phyloP scores from a whole-genome alignment of 2,888 invertebrate genomes.

The Trachelus iudaicus region DNA sequence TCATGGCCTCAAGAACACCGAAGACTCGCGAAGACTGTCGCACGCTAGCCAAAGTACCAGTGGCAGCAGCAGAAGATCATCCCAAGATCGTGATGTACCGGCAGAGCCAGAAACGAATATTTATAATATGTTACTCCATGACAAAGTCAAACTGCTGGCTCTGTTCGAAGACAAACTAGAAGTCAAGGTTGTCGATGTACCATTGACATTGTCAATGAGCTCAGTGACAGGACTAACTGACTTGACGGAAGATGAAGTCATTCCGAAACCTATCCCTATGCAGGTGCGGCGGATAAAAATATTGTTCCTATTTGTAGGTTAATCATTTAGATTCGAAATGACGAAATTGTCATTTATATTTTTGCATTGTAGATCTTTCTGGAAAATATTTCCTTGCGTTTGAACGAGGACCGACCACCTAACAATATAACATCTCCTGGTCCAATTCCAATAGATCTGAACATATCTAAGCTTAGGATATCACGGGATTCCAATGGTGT shows the following conservation, averaged over 20 bases:
- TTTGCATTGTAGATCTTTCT: conserved; percentile 72
- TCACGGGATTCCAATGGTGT: conserved; percentile 80
- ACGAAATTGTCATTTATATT: conserved; percentile 3
- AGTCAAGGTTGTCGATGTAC: conserved; percentile 74
- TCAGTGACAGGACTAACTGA: conserved; percentile 84
- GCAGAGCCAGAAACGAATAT: conserved; percentile 56
- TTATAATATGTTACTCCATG: conserved; percentile 61
- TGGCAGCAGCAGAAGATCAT: conserved; percentile 40
- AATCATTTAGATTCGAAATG: neutral
- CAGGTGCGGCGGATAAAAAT: conserved; percentile 70
- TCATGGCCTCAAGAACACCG: conserved; percentile 67
- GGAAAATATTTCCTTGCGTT: conserved; percentile 79
- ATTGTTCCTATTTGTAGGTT: conserved; percentile 9
- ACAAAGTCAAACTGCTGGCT: conserved; percentile 64
- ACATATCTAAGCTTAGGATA: conserved; percentile 77
- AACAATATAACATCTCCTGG: conserved; percentile 85
- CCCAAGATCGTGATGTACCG: conserved; percentile 32
- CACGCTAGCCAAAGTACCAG: conserved; percentile 44
- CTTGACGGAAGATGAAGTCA: conserved; percentile 88
- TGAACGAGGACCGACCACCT: conserved; percentile 86
- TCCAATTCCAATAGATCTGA: conserved; percentile 81
- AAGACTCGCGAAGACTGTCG: conserved; percentile 48
- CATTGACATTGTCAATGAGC: conserved; percentile 80
- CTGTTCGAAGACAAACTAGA: conserved; percentile 71
- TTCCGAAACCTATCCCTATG: conserved; percentile 83